Base-by-base conservation (phyloP, 2,797 vertebrate species). In the Hylomyscus alleni region DNA sequence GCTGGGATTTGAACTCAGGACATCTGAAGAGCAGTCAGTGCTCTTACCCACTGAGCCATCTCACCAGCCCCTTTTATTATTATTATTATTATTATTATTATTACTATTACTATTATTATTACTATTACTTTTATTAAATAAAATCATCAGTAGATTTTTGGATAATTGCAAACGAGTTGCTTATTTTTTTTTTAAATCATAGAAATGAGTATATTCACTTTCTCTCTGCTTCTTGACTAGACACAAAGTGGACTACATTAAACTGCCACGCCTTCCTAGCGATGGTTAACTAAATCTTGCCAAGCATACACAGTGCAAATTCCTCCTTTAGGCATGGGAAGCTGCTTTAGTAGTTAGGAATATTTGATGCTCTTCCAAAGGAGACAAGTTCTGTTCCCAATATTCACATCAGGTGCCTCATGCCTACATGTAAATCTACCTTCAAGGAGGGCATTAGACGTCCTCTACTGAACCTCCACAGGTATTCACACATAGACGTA, bases 101-200 rank as follows among this genome's bases (percentile, higher is more conserved):
- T 60, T 58, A 20, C 8, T 58, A 7, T 24, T 60, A 24, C 24
- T 60, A 24, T 24, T 62, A 31, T 65, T 65, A 65, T 31, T 31
- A 65, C 13, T 31, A 65, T 65, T 31, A 65, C 31, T 65, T 31
- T 65, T 65, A 65, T 65, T 65, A 65, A 13, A 85, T 91, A 84
- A 91, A 93, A 93, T 6, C 11, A 89, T 60, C 29, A 81, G 6
- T 56, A 72, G 11, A 82, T 86, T 84, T 91, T 22, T 84, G 34
- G 40, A 76, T 37, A 75, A 75, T 26, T 9, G 8, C 56, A 93
- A 91, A 81, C 19, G 24, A 87, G 37, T 56, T 52, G 34, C 24
- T 80, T 81, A 22, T 11, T 13, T 56, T n/a, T 89, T 91, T 80
- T 85, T 24, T 26, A 80, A 80, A 58, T 19, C 19, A 22, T 34